These are phyloP conservation scores for Morinoia aosen DNA, from an alignment of 2,888 invertebrate species.

Conservation along the genomic window DNA sequence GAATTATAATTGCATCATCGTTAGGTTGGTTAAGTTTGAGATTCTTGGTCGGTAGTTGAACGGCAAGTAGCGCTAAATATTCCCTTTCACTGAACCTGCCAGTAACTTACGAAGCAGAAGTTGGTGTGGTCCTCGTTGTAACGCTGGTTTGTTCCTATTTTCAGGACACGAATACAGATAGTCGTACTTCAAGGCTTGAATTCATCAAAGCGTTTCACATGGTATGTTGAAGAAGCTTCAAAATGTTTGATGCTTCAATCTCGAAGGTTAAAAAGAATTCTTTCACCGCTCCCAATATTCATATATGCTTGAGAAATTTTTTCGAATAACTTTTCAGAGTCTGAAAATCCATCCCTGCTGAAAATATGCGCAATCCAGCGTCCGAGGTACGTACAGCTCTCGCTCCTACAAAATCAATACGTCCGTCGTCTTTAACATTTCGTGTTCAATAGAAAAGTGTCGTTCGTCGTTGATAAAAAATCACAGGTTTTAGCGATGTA, in stretches of 20 bases:
- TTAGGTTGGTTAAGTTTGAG: constrained; percentile 23
- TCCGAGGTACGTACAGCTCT: background rate
- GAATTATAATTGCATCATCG: background rate
- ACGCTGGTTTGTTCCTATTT: background rate
- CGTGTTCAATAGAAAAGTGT: background rate
- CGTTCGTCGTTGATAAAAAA: background rate
- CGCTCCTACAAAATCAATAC: constrained; percentile 12
- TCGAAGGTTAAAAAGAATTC: background rate
- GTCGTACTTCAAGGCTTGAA: background rate
- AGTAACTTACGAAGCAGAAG: background rate
- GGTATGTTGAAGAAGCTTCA: background rate
- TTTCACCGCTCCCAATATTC: background rate
- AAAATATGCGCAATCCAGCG: background rate
- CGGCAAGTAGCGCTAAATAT: background rate
- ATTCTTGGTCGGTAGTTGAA: background rate
- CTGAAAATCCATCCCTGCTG: background rate
- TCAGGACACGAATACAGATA: background rate
- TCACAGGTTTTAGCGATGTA: background rate
- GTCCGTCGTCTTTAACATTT: constrained; percentile 4
- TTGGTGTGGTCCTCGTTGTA: background rate
- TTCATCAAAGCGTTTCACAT: background rate
- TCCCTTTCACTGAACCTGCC: constrained; percentile 32
- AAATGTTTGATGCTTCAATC: background rate
- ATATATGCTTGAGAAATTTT: background rate
- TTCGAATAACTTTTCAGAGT: background rate